Percentiles rank a stretch among this genome's conserved stretches.
Evolutionary conservation across 2,113 vertebrate species (phyloP).

Genomic region (Romanogobio albipinnatus): DNA sequence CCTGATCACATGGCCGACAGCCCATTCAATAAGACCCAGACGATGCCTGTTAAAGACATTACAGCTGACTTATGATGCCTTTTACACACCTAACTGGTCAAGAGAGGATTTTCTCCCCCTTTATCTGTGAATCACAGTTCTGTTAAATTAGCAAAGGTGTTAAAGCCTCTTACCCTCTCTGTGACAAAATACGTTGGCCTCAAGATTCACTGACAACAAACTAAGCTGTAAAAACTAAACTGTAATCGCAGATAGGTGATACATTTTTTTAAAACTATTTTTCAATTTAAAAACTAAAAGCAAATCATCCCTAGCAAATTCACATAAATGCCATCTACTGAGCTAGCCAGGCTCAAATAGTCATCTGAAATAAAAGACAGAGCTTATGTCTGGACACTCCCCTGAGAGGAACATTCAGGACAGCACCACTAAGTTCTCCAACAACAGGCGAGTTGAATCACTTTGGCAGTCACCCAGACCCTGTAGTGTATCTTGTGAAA

Average conservation of each 20-base stretch:
- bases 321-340: not conserved
- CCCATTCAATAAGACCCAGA: slow-evolving; percentile 22
- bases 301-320: not conserved
- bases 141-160: slow-evolving; percentile 41
- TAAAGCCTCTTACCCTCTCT: slow-evolving; percentile 34
- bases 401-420: slow-evolving; percentile 30
- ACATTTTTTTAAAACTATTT: not conserved
- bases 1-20: not conserved
- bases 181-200: not conserved
- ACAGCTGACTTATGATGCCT: not conserved
- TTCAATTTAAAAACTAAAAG: not conserved
- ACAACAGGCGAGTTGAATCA: slow-evolving; percentile 13
- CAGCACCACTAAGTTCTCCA: not conserved
- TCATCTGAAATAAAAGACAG: slow-evolving; percentile 11
- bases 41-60: not conserved
- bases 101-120: slow-evolving; percentile 7
- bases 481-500: slow-evolving; percentile 17
- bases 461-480: not conserved
- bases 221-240: slow-evolving; percentile 5
- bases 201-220: slow-evolving; percentile 14
- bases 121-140: slow-evolving; percentile 23
- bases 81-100: slow-evolving; percentile 3
- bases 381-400: slow-evolving; percentile 4
- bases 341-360: not conserved
- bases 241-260: not conserved